These are phyloP conservation scores for Zaprionus camerounensis DNA, from an alignment of 1,140 invertebrate species.

Conservation along the genomic window DNA sequence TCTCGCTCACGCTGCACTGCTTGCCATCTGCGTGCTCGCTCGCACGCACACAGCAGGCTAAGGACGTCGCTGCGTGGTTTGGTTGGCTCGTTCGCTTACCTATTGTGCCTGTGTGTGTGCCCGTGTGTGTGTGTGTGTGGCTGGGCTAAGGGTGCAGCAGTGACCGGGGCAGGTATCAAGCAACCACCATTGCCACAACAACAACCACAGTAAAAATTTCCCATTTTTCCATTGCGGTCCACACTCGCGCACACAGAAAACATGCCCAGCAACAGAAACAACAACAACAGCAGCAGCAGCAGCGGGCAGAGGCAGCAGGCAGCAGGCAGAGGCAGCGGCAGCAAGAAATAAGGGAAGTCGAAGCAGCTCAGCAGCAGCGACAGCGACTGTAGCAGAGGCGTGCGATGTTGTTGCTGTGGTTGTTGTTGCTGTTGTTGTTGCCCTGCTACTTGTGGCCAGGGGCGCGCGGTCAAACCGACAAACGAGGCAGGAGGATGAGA, in stretches of 20 bases:
- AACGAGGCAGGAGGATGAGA: slow-evolving; percentile 40
- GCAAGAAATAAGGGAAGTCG: slow-evolving; percentile 48
- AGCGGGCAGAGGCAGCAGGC: slow-evolving; percentile 3
- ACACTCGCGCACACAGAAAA: slow-evolving; percentile 54
- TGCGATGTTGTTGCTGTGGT: slow-evolving; percentile 23
- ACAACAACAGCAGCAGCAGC: slow-evolving; percentile 11
- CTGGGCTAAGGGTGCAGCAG: slow-evolving; percentile 66
- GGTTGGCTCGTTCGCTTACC: slow-evolving; percentile 71
- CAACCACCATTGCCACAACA: slow-evolving; percentile 84
- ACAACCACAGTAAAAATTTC: slow-evolving; percentile 84
- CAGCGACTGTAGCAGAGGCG: slow-evolving; percentile 36
- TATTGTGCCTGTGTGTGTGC: slow-evolving; percentile 41
- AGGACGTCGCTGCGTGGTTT: slow-evolving; percentile 64
- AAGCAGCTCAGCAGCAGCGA: slow-evolving; percentile 15
- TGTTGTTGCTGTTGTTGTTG: slow-evolving; percentile 29
- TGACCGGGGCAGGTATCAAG: slow-evolving; percentile 75
- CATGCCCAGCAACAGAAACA: slow-evolving; percentile 24
- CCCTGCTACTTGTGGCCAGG: slow-evolving; percentile 71
- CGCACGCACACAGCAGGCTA: slow-evolving; percentile 32
- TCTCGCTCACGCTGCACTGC: slow-evolving; percentile 20
- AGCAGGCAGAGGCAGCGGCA: slow-evolving; percentile 4
- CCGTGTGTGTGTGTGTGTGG: slow-evolving; percentile 36
- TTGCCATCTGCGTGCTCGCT: slow-evolving; percentile 26
- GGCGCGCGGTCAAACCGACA: slow-evolving; percentile 62
- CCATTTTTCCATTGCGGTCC: slow-evolving; percentile 84